Evolutionary conservation across 2,888 invertebrate species (phyloP).

Genomic region (Amblyjoppa fuscipennis): DNA sequence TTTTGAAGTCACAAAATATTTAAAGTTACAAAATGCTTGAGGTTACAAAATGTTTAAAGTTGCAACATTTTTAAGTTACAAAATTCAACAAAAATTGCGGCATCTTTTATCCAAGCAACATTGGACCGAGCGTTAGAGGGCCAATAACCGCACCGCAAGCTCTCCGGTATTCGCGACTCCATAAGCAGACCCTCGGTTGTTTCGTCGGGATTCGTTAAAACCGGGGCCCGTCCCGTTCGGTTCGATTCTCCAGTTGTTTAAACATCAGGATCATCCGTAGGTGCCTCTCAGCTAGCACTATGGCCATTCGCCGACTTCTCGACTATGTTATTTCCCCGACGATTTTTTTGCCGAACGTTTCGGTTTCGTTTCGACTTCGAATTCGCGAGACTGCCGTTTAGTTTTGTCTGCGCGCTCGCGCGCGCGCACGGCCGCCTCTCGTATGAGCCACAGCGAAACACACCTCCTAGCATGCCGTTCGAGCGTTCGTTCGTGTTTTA

Average conservation of each 20-base stretch:
- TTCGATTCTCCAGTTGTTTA: constrained; percentile 59
- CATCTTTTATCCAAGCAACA: neutral
- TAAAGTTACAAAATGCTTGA: too few species aligned
- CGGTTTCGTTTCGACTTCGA: constrained; percentile 61
- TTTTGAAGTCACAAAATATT: too few species aligned
- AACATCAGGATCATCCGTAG: constrained; percentile 62
- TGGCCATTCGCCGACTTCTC: constrained; percentile 21
- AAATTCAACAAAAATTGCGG: neutral
- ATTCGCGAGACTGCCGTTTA: constrained; percentile 63
- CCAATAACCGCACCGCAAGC: neutral
- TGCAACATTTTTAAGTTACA: too few species aligned
- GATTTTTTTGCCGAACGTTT: constrained; percentile 58
- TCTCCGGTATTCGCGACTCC: neutral
- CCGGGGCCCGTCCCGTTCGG: constrained; percentile 27
- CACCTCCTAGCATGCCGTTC: constrained; percentile 26
- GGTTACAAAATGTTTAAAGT: too few species aligned
- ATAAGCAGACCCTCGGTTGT: constrained; percentile 30
- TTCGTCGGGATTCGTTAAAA: constrained; percentile 34
- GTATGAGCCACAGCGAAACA: constrained; percentile 29
- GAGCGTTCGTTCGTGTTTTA: constrained; percentile 31
- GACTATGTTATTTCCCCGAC: constrained; percentile 31
- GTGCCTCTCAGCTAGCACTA: constrained; percentile 9
- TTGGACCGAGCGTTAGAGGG: neutral
- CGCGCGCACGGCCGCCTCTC: constrained; percentile 2
- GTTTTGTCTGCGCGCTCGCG: constrained; percentile 49